These are phyloP conservation scores for Erynnis tages DNA, from an alignment of 2,888 invertebrate species.

Conservation along the genomic window DNA sequence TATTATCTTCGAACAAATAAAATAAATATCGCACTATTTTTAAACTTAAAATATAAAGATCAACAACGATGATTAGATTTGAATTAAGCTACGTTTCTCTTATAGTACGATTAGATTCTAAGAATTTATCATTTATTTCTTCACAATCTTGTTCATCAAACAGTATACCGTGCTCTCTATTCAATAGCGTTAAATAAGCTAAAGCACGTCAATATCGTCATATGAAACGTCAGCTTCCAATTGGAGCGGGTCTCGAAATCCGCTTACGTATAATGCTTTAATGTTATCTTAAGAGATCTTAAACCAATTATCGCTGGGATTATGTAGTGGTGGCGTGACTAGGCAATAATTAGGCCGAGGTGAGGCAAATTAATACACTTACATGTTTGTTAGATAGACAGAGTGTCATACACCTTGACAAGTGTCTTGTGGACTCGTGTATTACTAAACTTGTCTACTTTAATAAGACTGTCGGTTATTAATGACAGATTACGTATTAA, in stretches of 20 bases:
- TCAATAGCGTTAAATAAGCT: too few relatives aligned
- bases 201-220: too few relatives aligned
- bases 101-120: too few relatives aligned
- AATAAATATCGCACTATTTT: too few relatives aligned
- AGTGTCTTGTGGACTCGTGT: background rate
- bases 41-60: too few relatives aligned
- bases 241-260: background rate
- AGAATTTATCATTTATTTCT: too few relatives aligned
- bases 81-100: too few relatives aligned
- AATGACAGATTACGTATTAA: background rate
- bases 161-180: too few relatives aligned
- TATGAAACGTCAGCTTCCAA: too few relatives aligned
- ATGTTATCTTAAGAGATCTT: slow-evolving; percentile 18
- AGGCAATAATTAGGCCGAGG: slow-evolving; percentile 11
- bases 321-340: slow-evolving; percentile 15
- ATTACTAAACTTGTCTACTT: background rate
- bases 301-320: slow-evolving; percentile 17
- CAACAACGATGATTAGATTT: too few relatives aligned
- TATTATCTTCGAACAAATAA: too few relatives aligned
- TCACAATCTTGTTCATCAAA: too few relatives aligned
- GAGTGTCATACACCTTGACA: background rate
- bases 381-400: slow-evolving; percentile 1
- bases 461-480: background rate
- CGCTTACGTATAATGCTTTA: slow-evolving; percentile 12
- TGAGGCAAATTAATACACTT: slow-evolving; percentile 15